These are phyloP conservation scores for Nymphicus hollandicus DNA, from an alignment of 2,113 vertebrate genomes.

Conservation along the genomic window DNA sequence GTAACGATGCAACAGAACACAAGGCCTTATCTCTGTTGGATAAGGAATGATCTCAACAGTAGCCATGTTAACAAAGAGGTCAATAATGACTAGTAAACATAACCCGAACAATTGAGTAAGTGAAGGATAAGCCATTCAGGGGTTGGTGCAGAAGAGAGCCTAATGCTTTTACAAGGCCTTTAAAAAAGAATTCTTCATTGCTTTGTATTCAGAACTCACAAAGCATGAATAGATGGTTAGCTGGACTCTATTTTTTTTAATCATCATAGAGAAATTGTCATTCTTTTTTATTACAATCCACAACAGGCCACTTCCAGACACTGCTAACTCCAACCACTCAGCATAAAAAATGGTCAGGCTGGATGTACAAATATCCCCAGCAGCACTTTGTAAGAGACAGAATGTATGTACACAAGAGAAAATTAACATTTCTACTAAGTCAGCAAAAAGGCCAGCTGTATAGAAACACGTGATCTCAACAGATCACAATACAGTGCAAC, in stretches of 20 bases:
- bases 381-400: neutral
- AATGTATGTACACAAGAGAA: neutral
- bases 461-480: neutral
- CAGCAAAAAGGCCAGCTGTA: neutral
- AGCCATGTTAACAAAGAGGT: conserved; percentile 66
- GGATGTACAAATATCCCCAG: neutral
- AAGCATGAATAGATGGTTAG: neutral
- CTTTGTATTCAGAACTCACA: neutral
- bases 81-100: conserved; percentile 55
- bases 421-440: neutral
- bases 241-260: neutral
- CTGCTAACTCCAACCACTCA: neutral
- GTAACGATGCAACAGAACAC: conserved; percentile 23
- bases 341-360: neutral
- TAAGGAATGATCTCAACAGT: conserved; percentile 62
- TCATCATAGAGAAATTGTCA: neutral
- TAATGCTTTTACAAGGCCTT: neutral
- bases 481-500: neutral
- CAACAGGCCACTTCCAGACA: neutral
- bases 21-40: conserved; percentile 52
- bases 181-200: neutral
- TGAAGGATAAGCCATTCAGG: neutral
- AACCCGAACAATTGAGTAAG: conserved; percentile 44
- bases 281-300: neutral
- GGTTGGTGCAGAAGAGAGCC: neutral